Conservation (phyloP, 1,140 invertebrate species). For the Brachionus angularis region DNA sequence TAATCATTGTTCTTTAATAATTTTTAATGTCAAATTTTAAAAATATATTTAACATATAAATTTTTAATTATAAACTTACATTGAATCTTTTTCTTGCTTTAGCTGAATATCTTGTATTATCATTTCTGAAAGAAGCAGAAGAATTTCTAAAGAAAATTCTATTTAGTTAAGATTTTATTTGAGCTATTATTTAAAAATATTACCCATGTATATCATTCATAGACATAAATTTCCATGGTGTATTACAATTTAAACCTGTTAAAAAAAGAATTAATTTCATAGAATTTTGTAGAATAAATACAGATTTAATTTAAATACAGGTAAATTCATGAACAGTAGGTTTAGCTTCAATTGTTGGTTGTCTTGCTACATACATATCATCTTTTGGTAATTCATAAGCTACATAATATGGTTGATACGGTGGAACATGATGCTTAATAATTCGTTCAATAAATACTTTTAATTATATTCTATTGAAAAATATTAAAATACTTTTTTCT, state of each 20-base stretch:
- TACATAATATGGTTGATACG: constrained; percentile 25
- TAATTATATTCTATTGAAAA: background rate
- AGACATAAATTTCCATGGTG: constrained; percentile 40
- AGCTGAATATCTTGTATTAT: constrained; percentile 13
- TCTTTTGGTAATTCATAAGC: constrained; percentile 31
- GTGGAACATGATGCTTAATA: constrained; percentile 15
- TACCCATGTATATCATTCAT: constrained; percentile 32
- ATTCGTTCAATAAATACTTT: background rate
- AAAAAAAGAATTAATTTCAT: background rate
- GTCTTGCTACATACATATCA: constrained; percentile 34
- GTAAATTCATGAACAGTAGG: constrained; percentile 43
- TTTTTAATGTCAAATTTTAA: too few relatives aligned
- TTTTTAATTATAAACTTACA: background rate
- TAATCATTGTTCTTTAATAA: constrained; percentile 11
- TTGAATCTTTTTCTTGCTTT: constrained; percentile 26
- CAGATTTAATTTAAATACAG: background rate
- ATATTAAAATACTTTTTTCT: background rate
- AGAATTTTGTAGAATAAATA: background rate
- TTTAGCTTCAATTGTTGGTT: background rate
- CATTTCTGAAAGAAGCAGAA: constrained; percentile 19
- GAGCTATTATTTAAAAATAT: background rate
- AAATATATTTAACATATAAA: background rate
- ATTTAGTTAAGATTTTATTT: background rate
- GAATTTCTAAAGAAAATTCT: background rate
- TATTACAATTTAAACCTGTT: constrained; percentile 20